phyloP scores from a whole-genome alignment of 2,888 invertebrate species.

The Caradrina kadenii region DNA sequence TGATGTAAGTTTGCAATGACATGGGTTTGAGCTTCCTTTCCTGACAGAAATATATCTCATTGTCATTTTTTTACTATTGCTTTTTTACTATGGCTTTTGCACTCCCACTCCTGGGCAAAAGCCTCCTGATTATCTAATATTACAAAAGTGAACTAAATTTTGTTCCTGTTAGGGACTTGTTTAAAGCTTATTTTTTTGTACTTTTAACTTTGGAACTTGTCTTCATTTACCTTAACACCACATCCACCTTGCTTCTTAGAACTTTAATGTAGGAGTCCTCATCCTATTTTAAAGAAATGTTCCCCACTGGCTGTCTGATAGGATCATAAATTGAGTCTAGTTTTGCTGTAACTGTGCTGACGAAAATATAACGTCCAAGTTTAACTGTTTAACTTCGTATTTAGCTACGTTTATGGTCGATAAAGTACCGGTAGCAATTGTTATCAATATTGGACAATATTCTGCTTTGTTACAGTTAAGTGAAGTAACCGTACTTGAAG shows the following conservation, averaged over 20 bases:
- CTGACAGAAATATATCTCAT: too few relatives aligned
- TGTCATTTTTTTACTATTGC: too few relatives aligned
- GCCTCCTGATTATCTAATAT: too few relatives aligned
- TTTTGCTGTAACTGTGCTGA: conserved; percentile 34
- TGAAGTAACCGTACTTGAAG: conserved; percentile 36
- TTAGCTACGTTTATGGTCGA: conserved; percentile 45
- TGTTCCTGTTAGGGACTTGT: too few relatives aligned
- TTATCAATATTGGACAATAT: conserved; percentile 45
- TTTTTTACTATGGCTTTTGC: too few relatives aligned
- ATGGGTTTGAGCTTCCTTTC: too few relatives aligned
- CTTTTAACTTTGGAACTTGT: not conserved
- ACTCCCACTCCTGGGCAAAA: too few relatives aligned
- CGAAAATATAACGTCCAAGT: conserved; percentile 51
- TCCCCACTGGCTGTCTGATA: conserved; percentile 54
- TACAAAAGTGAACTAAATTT: too few relatives aligned
- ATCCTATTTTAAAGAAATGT: conserved; percentile 55
- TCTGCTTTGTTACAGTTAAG: conserved; percentile 19
- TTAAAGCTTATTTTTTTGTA: too few relatives aligned
- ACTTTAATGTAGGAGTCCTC: conserved; percentile 20
- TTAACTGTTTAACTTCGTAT: conserved; percentile 50
- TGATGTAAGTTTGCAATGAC: too few relatives aligned
- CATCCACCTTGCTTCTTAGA: conserved; percentile 19
- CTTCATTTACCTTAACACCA: not conserved
- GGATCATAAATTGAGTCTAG: conserved; percentile 53
- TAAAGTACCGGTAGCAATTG: conserved; percentile 41